phyloP scores from a whole-genome alignment of 2,888 invertebrate genomes.

The Idaea dimidiata region DNA sequence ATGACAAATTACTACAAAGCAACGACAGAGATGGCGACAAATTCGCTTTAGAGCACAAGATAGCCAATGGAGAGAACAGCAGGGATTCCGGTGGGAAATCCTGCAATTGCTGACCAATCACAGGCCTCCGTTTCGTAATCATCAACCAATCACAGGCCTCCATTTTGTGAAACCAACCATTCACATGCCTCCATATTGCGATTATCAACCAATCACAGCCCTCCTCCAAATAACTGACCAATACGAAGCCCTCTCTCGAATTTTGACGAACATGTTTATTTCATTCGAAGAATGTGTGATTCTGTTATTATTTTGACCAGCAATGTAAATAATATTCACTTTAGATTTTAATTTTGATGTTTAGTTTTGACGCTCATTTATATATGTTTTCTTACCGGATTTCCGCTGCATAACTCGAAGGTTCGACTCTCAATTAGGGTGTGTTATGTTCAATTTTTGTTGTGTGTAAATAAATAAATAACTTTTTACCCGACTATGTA shows the following conservation, averaged over 20 bases:
- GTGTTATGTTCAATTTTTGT: too few relatives aligned
- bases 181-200: conserved; percentile 12
- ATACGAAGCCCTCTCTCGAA: background rate
- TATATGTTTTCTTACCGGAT: too few relatives aligned
- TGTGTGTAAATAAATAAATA: too few relatives aligned
- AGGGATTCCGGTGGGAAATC: conserved; percentile 70
- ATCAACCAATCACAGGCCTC: conserved; percentile 37
- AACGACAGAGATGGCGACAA: conserved; percentile 86
- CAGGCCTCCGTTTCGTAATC: conserved; percentile 25
- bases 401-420: too few relatives aligned
- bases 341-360: background rate
- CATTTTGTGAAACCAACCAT: conserved; percentile 22
- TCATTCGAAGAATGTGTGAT: conserved; percentile 11
- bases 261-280: conserved; percentile 14
- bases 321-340: conserved; percentile 7
- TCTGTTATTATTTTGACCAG: conserved; percentile 3
- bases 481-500: too few relatives aligned
- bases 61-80: conserved; percentile 71
- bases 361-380: background rate
- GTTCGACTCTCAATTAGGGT: too few relatives aligned
- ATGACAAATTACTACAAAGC: conserved; percentile 87
- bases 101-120: conserved; percentile 82
- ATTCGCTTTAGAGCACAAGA: conserved; percentile 83
- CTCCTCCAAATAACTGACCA: conserved; percentile 6
- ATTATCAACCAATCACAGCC: conserved; percentile 27